These are phyloP conservation scores for Dolomedes plantarius DNA, from an alignment of 2,888 invertebrate species.

Conservation along the genomic window DNA sequence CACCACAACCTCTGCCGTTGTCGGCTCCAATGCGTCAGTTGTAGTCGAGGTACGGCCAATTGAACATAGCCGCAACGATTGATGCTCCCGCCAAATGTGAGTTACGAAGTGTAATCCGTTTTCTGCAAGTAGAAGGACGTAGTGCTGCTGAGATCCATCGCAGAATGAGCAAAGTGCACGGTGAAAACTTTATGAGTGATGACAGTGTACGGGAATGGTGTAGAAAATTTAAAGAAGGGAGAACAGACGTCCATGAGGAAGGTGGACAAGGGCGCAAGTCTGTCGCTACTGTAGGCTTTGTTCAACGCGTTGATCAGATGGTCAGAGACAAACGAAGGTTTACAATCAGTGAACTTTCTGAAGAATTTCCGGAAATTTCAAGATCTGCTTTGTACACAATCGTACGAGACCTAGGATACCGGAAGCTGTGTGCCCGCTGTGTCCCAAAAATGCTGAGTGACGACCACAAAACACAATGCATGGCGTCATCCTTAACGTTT, in stretches of 20 bases:
- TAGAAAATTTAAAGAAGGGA: background rate
- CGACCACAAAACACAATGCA: no score
- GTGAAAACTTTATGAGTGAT: background rate
- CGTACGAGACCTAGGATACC: no score
- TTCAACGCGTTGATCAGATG: no score
- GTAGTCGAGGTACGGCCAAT: background rate
- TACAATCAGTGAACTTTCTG: no score
- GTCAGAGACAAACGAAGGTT: no score
- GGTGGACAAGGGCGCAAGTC: no score
- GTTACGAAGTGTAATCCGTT: background rate
- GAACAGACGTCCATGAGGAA: constrained; percentile 4
- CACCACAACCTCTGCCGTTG: background rate
- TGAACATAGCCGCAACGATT: background rate
- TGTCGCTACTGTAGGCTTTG: no score
- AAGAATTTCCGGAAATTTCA: no score
- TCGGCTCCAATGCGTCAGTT: background rate
- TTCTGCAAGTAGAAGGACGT: background rate
- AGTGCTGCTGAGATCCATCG: background rate
- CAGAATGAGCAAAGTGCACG: background rate
- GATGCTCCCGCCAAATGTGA: background rate
- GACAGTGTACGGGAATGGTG: background rate
- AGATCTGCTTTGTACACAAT: no score
- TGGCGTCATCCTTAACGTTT: no score
- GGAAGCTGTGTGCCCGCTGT: no score
- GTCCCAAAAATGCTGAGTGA: no score